Conservation (phyloP, 2,113 vertebrate genomes). For the Dissostichus mawsoni region DNA sequence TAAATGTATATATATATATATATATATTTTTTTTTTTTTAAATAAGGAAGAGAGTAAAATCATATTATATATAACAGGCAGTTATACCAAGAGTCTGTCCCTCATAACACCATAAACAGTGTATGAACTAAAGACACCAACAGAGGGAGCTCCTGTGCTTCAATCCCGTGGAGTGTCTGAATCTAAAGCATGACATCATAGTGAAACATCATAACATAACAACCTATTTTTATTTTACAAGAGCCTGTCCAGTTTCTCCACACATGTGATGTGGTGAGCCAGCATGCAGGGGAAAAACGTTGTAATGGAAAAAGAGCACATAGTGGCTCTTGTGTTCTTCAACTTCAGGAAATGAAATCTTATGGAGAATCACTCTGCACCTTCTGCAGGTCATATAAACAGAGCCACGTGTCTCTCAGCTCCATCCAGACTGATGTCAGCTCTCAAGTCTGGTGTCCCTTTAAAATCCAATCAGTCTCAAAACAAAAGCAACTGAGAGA, state of each 20-base stretch:
- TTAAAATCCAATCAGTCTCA: conserved; percentile 30
- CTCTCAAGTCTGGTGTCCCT: conserved; percentile 1
- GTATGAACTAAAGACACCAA: conserved; percentile 21
- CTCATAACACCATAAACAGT: neutral
- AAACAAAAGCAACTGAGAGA: conserved; percentile 54
- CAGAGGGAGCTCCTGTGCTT: conserved; percentile 68
- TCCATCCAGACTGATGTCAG: conserved; percentile 20
- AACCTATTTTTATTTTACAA: conserved; percentile 33
- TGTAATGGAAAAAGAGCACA: conserved; percentile 2
- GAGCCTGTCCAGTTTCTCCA: conserved; percentile 3
- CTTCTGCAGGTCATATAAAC: conserved; percentile 18
- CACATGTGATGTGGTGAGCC: conserved; percentile 9
- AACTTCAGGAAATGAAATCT: conserved; percentile 26
- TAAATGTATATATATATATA: neutral
- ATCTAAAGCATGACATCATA: conserved; percentile 54
- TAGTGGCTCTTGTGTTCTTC: conserved; percentile 24
- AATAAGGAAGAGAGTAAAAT: neutral
- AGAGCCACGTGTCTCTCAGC: neutral
- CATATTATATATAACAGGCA: neutral
- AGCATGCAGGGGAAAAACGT: neutral
- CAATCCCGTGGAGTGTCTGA: conserved; percentile 31
- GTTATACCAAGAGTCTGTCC: neutral
- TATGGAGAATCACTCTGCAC: conserved; percentile 31
- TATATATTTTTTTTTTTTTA: neutral
- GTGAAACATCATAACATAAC: conserved; percentile 39